These are phyloP conservation scores for Hemithea aestivaria DNA, from an alignment of 2,888 invertebrate genomes.

Conservation along the genomic window DNA sequence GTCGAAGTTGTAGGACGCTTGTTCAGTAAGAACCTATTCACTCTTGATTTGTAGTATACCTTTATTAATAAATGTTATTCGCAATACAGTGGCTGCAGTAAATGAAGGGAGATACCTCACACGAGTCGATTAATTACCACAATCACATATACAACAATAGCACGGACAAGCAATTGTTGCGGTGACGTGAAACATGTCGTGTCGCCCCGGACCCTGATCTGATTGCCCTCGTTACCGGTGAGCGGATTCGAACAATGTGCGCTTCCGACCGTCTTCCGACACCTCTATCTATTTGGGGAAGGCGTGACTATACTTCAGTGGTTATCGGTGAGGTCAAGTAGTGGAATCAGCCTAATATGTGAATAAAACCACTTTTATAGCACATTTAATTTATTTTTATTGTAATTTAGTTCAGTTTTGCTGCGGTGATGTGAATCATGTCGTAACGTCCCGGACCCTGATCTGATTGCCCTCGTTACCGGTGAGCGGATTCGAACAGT, in stretches of 20 bases:
- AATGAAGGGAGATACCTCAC: conserved; percentile 3
- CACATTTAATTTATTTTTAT: too few relatives aligned
- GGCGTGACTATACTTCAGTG: conserved; percentile 25
- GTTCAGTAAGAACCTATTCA: too few relatives aligned
- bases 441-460: conserved; percentile 17
- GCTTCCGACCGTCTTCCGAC: conserved; percentile 34
- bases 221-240: conserved; percentile 35
- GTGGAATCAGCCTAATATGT: too few relatives aligned
- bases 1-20: too few relatives aligned
- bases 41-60: too few relatives aligned
- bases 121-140: conserved; percentile 12
- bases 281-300: conserved; percentile 18
- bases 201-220: conserved; percentile 24
- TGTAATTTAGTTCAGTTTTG: too few relatives aligned
- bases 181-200: conserved; percentile 18
- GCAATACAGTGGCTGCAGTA: too few relatives aligned
- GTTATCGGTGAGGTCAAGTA: too few relatives aligned
- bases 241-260: conserved; percentile 25
- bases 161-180: conserved; percentile 8
- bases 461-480: conserved; percentile 38
- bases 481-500: conserved; percentile 25
- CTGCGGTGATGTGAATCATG: conserved; percentile 15
- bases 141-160: conserved; percentile 7
- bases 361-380: too few relatives aligned
- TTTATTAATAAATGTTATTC: too few relatives aligned